Evolutionary conservation across 2,113 vertebrate species (phyloP).

Genomic region (Mellivora capensis): DNA sequence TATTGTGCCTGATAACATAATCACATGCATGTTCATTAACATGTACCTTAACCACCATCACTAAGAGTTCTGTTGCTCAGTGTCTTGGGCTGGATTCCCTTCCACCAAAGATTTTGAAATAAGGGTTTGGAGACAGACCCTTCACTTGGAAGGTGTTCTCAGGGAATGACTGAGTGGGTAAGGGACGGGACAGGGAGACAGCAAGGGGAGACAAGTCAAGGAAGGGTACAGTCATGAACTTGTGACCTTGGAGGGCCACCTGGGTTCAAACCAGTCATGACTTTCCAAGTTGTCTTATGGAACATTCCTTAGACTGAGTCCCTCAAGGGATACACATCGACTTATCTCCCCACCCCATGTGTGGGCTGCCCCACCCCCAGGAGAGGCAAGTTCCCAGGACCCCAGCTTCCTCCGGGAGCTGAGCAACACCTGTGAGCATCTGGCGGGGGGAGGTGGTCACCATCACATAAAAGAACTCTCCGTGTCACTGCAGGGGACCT

Average conservation of each 20-base stretch:
- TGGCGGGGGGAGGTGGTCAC: accelerated
- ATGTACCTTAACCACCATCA: not conserved
- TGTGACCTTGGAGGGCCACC: not conserved
- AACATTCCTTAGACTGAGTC: accelerated
- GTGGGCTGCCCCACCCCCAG: not conserved
- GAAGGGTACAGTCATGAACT: accelerated
- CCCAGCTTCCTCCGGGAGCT: not conserved
- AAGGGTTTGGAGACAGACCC: not conserved
- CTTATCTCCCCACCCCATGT: not conserved
- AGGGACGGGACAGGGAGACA: not conserved
- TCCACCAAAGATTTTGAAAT: not conserved
- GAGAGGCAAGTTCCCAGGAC: not conserved
- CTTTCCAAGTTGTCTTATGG: not conserved
- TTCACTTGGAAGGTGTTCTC: not conserved
- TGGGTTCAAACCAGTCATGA: too few relatives aligned
- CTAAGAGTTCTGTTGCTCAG: not conserved
- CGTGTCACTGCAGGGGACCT: not conserved
- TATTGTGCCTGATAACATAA: not conserved
- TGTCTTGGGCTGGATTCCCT: not conserved
- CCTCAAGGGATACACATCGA: not conserved
- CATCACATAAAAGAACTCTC: not conserved
- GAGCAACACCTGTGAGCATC: too few relatives aligned
- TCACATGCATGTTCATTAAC: not conserved
- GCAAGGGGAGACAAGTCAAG: not conserved
- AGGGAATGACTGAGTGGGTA: not conserved